phyloP scores from a whole-genome alignment of 2,113 vertebrate genomes.

The Leptodactylus fuscus region DNA sequence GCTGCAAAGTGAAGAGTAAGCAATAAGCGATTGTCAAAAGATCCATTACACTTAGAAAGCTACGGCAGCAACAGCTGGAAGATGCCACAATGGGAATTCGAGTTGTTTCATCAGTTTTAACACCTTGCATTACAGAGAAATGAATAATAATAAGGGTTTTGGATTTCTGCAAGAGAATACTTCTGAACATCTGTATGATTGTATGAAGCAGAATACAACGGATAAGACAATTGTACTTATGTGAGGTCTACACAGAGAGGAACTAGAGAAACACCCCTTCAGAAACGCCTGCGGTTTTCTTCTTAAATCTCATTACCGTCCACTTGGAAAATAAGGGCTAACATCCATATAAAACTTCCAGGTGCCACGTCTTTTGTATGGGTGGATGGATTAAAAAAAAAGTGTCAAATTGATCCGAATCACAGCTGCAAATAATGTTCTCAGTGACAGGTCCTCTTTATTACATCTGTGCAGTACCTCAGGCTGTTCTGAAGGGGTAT shows the following conservation, averaged over 20 bases:
- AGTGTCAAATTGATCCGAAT: too few relatives aligned
- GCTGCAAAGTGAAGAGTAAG: constrained; percentile 19
- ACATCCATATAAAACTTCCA: too few relatives aligned
- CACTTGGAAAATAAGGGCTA: too few relatives aligned
- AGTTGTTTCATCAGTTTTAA: constrained; percentile 1
- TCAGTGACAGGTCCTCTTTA: too few relatives aligned
- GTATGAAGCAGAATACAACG: neutral
- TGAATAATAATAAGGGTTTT: neutral
- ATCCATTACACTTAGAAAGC: constrained; percentile 6
- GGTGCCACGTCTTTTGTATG: too few relatives aligned
- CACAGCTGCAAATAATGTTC: too few relatives aligned
- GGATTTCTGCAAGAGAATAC: neutral
- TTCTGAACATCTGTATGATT: neutral
- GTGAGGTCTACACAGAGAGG: neutral
- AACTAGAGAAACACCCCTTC: too few relatives aligned
- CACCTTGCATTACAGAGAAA: constrained; percentile 1
- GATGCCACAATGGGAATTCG: neutral
- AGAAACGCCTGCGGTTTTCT: too few relatives aligned
- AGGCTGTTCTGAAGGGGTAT: too few relatives aligned
- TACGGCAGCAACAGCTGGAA: constrained; percentile 30
- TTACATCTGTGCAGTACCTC: too few relatives aligned
- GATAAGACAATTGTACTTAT: neutral
- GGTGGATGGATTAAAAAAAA: too few relatives aligned
- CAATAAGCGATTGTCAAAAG: constrained; percentile 1
- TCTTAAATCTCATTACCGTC: too few relatives aligned